phyloP scores from a whole-genome alignment of 1,140 invertebrate genomes.

The Holcopasites calliopsidis region DNA sequence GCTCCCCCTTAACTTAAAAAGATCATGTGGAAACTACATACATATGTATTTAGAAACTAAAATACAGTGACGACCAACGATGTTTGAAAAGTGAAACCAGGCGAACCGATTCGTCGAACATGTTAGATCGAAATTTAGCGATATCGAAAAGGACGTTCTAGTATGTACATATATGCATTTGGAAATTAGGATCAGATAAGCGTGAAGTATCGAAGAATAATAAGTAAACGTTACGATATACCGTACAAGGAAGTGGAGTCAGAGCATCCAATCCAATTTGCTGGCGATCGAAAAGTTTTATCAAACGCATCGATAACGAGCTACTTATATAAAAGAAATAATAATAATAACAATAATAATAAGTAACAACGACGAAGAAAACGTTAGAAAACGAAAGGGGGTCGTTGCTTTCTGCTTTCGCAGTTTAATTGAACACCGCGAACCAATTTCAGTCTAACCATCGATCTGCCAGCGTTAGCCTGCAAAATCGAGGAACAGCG shows the following conservation, averaged over 20 bases:
- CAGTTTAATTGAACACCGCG: neutral
- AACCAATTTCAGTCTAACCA: conserved; percentile 2
- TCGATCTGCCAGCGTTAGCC: neutral
- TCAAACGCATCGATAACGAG: neutral
- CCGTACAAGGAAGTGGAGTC: no score
- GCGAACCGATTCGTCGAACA: neutral
- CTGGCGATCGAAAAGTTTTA: neutral
- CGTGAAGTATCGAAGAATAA: neutral
- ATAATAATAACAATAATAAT: no score
- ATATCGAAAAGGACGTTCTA: neutral
- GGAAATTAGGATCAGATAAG: neutral
- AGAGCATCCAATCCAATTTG: neutral
- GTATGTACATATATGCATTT: neutral
- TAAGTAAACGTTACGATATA: neutral
- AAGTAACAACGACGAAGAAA: no score
- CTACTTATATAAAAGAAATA: neutral
- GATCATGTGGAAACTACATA: no score
- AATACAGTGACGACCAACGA: no score
- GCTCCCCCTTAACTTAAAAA: no score
- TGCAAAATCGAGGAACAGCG: conserved; percentile 2
- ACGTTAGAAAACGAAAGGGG: neutral
- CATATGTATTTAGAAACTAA: no score
- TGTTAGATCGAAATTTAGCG: neutral
- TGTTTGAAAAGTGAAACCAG: neutral
- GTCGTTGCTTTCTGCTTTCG: conserved; percentile 21